Evolutionary conservation across 2,797 vertebrate species (phyloP), one percentile per base, ranked within the genome.

Genomic region (Antrozous pallidus): DNA sequence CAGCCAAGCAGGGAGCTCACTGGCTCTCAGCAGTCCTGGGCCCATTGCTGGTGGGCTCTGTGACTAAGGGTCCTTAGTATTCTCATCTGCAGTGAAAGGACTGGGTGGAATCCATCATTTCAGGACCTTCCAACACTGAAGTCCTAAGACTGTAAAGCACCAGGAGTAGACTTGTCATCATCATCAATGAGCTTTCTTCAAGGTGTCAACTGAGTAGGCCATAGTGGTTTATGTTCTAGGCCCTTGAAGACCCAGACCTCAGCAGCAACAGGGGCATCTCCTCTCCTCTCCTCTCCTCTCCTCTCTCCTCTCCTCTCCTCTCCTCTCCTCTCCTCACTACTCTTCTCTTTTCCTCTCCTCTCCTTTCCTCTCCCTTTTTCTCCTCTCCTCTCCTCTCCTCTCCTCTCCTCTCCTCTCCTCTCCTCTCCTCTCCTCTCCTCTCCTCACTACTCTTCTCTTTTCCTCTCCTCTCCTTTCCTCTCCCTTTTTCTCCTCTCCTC

Each of bases 391-490:
- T 51, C 1, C 14, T 24, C 45, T 40, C 24, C 26, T 31, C 42
- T 70, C 13, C 31, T 47, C 17, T 8, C 11, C 2, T 2, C 1
- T 20, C 10, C 8, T 1, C 18, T 4, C 18, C 6, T 2, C 8
- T 28, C 54, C n/a, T n/a, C n/a, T 3, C 14, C 26, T 7, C 18
- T 26, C 17, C 6, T 16, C 0, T 42, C 13, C 13, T 6, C 1
- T 51, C 1, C 14, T 17, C 20, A n/a, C n/a, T n/a, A n/a, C n/a
- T n/a, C n/a, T n/a, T n/a, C n/a, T n/a, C n/a, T n/a, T n/a, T n/a
- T n/a, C n/a, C n/a, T n/a, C n/a, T n/a, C n/a, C n/a, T n/a, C 47
- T 12, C 14, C 26, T 28, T 12, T 18, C 13, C 11, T 8, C 6
- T 6, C 11, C 4, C 10, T 14, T 13, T 47, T 12, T 1, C 38